These are phyloP conservation scores for Lophura nycthemera DNA, from an alignment of 2,113 vertebrate genomes.

Conservation along the genomic window DNA sequence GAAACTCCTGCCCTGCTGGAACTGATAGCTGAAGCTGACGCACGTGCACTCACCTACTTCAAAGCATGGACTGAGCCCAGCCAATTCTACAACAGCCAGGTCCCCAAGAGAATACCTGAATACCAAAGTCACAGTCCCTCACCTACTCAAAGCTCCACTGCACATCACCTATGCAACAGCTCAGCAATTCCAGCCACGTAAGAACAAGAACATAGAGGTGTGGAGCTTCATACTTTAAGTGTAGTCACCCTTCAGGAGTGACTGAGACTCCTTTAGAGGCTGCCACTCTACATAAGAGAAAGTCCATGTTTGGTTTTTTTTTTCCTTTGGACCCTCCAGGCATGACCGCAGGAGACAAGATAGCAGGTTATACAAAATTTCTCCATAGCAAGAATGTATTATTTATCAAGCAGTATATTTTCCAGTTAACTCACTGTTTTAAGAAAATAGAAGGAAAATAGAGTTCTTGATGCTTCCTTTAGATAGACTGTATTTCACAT, in stretches of 20 bases:
- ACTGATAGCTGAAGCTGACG: not conserved
- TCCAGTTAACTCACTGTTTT: not conserved
- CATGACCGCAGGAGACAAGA: not conserved
- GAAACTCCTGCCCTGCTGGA: accelerated
- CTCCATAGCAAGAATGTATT: not conserved
- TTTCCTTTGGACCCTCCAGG: not conserved
- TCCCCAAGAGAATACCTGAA: not conserved
- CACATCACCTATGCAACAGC: not conserved
- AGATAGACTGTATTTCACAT: conserved; percentile 8
- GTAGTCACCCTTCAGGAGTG: not conserved
- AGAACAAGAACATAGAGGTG: not conserved
- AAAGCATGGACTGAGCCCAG: not conserved
- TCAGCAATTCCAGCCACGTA: not conserved
- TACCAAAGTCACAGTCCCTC: accelerated
- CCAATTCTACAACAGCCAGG: not conserved
- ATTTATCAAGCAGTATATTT: not conserved
- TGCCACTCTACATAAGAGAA: not conserved
- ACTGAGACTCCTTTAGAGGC: not conserved
- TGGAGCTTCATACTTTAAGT: not conserved
- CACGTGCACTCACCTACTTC: accelerated
- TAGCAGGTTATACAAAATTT: not conserved
- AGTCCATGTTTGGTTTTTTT: accelerated
- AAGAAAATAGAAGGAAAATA: conserved; percentile 4
- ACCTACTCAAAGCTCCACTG: not conserved
- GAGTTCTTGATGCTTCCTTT: not conserved